phyloP scores from a whole-genome alignment of 2,888 invertebrate species.

The Steinernema hermaphroditum region DNA sequence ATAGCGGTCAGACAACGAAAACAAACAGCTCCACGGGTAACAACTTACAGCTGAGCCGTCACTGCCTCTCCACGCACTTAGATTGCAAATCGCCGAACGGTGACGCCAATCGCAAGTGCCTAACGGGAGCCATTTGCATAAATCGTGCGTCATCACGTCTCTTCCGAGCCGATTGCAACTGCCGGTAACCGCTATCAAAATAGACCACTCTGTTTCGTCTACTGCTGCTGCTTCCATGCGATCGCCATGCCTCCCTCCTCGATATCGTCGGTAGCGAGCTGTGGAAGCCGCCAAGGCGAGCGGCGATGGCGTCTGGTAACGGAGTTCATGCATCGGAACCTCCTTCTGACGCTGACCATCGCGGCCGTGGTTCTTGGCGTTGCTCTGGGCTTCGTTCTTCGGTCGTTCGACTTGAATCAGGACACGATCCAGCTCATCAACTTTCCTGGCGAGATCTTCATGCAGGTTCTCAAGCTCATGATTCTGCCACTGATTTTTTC shows the following conservation, averaged over 20 bases:
- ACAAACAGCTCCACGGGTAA: neutral
- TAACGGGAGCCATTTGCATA: neutral
- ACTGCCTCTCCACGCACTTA: neutral
- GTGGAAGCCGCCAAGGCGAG: neutral
- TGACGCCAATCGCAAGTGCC: neutral
- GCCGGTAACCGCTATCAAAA: too few species aligned
- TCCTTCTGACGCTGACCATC: constrained; percentile 78
- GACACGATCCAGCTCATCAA: constrained; percentile 74
- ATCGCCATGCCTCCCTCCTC: neutral
- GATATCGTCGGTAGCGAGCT: neutral
- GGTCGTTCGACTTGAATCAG: constrained; percentile 73
- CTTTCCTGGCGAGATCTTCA: constrained; percentile 87
- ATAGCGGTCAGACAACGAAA: constrained; percentile 1
- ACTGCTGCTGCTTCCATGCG: too few species aligned
- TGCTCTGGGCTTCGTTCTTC: constrained; percentile 68
- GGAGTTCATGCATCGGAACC: constrained; percentile 72
- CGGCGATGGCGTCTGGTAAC: neutral
- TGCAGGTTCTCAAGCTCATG: constrained; percentile 84
- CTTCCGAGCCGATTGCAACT: neutral
- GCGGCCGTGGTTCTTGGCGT: constrained; percentile 77
- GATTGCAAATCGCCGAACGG: neutral
- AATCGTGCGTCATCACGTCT: constrained; percentile 3
- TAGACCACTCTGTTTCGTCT: too few species aligned
- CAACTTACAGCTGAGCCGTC: neutral
- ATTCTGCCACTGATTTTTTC: constrained; percentile 86